Evolutionary conservation across 2,888 invertebrate species (phyloP).

Genomic region (Cerastis leucographa): DNA sequence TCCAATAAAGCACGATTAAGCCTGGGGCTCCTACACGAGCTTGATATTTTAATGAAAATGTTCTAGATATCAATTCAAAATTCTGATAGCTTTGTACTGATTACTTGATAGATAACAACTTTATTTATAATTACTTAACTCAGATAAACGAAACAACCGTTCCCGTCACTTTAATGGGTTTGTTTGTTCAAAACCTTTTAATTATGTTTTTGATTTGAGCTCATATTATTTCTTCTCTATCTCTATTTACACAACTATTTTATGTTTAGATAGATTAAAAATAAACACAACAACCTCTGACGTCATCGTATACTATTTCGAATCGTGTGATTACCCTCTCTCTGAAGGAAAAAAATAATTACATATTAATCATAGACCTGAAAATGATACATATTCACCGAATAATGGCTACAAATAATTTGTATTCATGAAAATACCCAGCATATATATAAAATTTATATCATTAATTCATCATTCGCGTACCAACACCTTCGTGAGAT

Average conservation of each 20-base stretch:
- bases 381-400: not conserved
- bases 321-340: not conserved
- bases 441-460: not conserved
- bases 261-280: not conserved
- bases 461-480: not conserved
- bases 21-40: not conserved
- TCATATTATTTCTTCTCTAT: not conserved
- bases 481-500: not conserved
- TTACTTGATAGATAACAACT: not conserved
- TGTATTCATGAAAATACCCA: not conserved
- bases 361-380: not conserved
- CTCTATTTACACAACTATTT: not conserved
- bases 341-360: not conserved
- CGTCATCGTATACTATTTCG: not conserved
- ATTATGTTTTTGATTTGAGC: not conserved
- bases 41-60: slow-evolving; percentile 26
- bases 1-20: not conserved
- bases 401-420: not conserved
- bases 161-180: not conserved
- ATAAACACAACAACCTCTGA: not conserved
- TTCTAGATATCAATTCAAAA: not conserved
- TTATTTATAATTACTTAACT: not conserved
- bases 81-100: not conserved
- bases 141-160: not conserved
- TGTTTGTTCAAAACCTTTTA: not conserved